A percentile compares a stretch with the other conserved stretches of the same genome.
Conservation (phyloP, 2,113 vertebrate species). For the Pachyramphus minor region DNA sequence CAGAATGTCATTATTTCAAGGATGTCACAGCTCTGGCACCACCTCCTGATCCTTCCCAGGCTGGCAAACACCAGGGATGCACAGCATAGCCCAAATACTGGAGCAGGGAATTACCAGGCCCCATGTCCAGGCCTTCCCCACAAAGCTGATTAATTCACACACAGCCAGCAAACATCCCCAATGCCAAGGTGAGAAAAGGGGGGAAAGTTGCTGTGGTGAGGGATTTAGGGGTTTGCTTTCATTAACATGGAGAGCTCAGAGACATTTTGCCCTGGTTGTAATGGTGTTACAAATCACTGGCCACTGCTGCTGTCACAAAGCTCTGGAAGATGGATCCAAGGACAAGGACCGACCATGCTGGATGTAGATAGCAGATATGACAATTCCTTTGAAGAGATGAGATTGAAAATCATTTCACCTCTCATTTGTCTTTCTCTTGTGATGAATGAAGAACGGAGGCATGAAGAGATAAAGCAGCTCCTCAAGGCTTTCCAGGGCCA, state of each 20-base stretch:
- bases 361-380: not conserved
- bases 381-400: not conserved
- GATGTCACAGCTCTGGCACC: not conserved
- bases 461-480: not conserved
- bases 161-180: not conserved
- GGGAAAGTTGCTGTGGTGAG: accelerated
- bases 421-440: not conserved
- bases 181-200: not conserved
- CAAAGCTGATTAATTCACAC: not conserved
- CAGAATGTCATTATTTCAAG: not conserved
- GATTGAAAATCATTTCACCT: not conserved
- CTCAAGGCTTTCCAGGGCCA: not conserved
- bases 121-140: not conserved
- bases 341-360: not conserved
- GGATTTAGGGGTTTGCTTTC: not conserved
- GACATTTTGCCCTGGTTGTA: not conserved
- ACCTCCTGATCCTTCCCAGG: not conserved
- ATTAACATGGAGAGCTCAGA: not conserved
- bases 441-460: not conserved
- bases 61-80: not conserved
- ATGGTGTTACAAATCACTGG: not conserved
- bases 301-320: not conserved
- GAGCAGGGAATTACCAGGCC: not conserved
- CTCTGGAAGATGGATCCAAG: not conserved
- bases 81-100: not conserved